Base-by-base conservation (phyloP, 2,888 invertebrate species). In the Ophion costatus region DNA sequence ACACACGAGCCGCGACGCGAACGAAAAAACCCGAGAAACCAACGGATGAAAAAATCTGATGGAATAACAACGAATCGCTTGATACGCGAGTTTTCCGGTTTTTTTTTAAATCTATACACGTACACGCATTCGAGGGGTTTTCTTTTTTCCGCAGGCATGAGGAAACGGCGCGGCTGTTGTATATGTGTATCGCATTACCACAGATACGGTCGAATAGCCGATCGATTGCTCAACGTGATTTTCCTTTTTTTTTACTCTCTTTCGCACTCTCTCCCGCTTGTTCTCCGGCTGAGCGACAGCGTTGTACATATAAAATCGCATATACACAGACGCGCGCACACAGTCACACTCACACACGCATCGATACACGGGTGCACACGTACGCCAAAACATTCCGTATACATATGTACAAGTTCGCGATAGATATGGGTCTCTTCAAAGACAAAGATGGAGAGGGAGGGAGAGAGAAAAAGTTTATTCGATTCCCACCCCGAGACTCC, bases 171-270 rank as follows among this genome's bases (percentile, higher is more conserved):
- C 20, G 17, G 56, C 45, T 20, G 29, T 66, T 22, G 24, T 71
- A 66, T 83, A 66, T 33, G 51, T 56, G 33, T 51, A 83, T 86
- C 85, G 85, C 80, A 83, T 85, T 78, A 82, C 82, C 78, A 75
- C 80, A 81, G 73, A 82, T 82, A 85, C 79, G 78, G 69, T 76
- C 79, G 76, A 82, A 73, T 64, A 69, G 81, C 82, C 75, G 70
- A 85, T 87, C 82, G 85, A 87, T 87, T 84, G 85, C 80, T 86
- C 85, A 80, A 81, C 71, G 79, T 70, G 75, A 71, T 84, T 51
- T 84, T 63, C 75, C 51, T 61, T 64, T 67, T 57, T 29, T 57
- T 66, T 74, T 20, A 73, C 45, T 57, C 80, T 77, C 57, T 69
- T 64, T 59, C 63, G 85, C 73, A 22, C 69, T 74, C 61, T 67